Evolutionary conservation across 2,888 invertebrate species (phyloP).

Genomic region (Napeogenes inachia): DNA sequence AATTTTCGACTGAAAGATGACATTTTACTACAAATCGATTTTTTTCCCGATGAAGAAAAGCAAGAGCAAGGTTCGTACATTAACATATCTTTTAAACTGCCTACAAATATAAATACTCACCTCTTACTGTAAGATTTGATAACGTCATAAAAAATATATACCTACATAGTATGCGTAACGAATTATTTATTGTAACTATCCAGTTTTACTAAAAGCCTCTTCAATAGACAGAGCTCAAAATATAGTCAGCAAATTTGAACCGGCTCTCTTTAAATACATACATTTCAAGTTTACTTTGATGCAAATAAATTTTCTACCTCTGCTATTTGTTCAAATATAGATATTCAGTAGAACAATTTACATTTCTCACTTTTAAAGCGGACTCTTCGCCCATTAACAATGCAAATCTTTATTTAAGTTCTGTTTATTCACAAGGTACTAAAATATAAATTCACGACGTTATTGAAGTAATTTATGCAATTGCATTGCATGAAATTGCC

Average conservation of each 20-base stretch:
- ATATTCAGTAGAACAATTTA: slow-evolving; percentile 6
- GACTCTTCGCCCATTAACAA: slow-evolving; percentile 4
- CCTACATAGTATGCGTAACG: too few relatives aligned
- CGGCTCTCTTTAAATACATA: neutral
- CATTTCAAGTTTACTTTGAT: slow-evolving; percentile 1
- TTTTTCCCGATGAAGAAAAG: too few relatives aligned
- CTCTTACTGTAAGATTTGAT: too few relatives aligned
- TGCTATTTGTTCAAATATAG: slow-evolving; percentile 6
- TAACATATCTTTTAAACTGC: too few relatives aligned
- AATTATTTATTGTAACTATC: too few relatives aligned
- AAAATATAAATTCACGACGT: neutral
- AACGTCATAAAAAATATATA: too few relatives aligned
- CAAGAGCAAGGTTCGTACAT: too few relatives aligned
- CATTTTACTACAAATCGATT: too few relatives aligned
- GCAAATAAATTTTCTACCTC: neutral
- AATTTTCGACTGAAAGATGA: too few relatives aligned
- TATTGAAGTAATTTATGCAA: too few relatives aligned
- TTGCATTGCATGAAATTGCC: too few relatives aligned
- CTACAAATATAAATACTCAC: too few relatives aligned
- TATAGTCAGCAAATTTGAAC: neutral
- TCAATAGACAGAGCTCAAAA: neutral
- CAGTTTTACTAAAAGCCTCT: neutral
- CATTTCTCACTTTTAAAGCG: slow-evolving; percentile 7
- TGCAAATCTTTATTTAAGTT: slow-evolving; percentile 4
- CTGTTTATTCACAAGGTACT: neutral